Base-by-base conservation (phyloP, 2,113 vertebrate genomes). In the Periophthalmus modestus region DNA sequence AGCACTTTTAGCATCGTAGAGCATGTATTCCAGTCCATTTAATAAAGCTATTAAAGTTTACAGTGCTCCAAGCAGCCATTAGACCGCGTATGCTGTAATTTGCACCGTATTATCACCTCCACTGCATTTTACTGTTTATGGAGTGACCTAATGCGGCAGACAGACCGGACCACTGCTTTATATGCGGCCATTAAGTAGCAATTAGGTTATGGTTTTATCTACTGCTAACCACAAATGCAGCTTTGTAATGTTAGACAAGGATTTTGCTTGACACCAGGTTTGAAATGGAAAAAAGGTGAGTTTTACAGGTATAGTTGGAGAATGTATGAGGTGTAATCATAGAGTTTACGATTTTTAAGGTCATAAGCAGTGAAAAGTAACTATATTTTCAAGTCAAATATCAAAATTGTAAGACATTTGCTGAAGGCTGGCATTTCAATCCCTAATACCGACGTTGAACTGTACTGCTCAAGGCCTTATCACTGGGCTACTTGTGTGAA, bases 1-100 rank as follows among this genome's bases (percentile, higher is more conserved):
- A 73, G 55, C 71, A 19, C 66, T 74, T 71, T 16, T 82, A 74
- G 72, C 76, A 80, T 81, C 62, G 13, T 66, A 63, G 15, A 1
- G 63, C 28, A 86, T 87, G 78, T 80, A 85, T 84, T 89, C 80
- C 66, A 54, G 47, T 68, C 66, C 78, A 68, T 89, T 89, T 90
- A 92, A 89, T 90, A 89, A 87, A 62, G 81, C 89, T 72, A 83
- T 91, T 92, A 93, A 90, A 92, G 63, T 89, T 91, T 86, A 92
- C 79, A 74, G 89, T 83, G 73, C 87, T 81, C 88, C 88, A 78
- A 90, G 89, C 89, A 75, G 82, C 82, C 72, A 86, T 89, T 86
- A 88, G 87, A 83, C 67, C 79, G 79, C 87, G 78, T 82, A 74
- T 66, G 69, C 74, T 73, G 74, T 81, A 83, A 89, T 91, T 89